A percentile compares a stretch with the other conserved stretches of the same genome.
phyloP scores from a whole-genome alignment of 2,797 vertebrate genomes.

The Sylvilagus floridanus region DNA sequence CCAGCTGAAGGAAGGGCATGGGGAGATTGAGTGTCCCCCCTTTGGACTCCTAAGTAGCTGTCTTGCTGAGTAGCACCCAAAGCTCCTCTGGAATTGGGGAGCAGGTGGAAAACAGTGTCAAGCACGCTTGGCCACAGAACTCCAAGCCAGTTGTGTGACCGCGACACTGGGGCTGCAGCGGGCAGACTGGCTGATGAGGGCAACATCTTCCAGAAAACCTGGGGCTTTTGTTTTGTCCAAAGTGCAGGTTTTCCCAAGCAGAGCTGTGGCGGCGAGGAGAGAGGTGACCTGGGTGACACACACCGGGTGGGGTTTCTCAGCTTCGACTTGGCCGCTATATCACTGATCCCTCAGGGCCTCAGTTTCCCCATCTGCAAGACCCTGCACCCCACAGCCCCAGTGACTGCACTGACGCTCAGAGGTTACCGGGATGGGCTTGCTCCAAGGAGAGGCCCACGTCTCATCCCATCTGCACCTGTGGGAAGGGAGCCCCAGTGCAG shows the following conservation, averaged over 20 bases:
- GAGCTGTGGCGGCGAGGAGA: not conserved
- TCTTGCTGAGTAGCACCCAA: not conserved
- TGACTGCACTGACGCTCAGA: not conserved
- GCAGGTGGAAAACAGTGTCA: not conserved
- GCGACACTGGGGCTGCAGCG: not conserved
- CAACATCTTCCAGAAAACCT: not conserved
- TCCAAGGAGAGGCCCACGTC: not conserved
- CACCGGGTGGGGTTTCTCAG: too few relatives aligned
- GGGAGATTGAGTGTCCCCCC: not conserved
- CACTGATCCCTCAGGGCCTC: not conserved
- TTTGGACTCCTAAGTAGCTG: not conserved
- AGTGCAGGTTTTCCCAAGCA: not conserved
- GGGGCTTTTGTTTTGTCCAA: not conserved
- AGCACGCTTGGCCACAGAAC: not conserved
- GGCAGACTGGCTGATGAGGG: not conserved
- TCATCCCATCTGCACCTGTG: not conserved
- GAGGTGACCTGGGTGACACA: too few relatives aligned
- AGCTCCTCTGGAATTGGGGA: not conserved
- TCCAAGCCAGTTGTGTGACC: not conserved
- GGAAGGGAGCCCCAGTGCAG: not conserved
- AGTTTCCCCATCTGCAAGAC: not conserved
- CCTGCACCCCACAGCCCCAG: not conserved
- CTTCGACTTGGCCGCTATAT: not conserved
- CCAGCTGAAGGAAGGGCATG: not conserved
- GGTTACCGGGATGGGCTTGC: not conserved